These are phyloP conservation scores for Ptiloglossa arizonensis DNA, from an alignment of 1,140 invertebrate genomes.

Conservation along the genomic window DNA sequence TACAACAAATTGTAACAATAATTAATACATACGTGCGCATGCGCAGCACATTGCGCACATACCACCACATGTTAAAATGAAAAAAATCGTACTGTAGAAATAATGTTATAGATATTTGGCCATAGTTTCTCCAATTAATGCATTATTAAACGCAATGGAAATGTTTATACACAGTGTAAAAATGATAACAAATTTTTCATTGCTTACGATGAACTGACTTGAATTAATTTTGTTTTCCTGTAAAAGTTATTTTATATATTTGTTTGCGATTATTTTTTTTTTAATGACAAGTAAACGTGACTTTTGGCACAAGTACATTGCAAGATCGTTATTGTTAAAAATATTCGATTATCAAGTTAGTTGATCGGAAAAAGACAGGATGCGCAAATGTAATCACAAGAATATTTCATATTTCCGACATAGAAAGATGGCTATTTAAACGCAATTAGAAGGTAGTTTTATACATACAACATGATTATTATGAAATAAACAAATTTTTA, in stretches of 20 bases:
- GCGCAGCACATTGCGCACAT: neutral
- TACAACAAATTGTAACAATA: constrained; percentile 72
- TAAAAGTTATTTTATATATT: constrained; percentile 21
- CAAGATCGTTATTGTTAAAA: constrained; percentile 14
- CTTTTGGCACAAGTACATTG: constrained; percentile 13
- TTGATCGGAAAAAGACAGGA: constrained; percentile 52
- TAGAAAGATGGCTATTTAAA: constrained; percentile 68
- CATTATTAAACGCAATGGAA: constrained; percentile 31
- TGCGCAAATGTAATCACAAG: constrained; percentile 42
- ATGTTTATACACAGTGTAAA: constrained; percentile 28
- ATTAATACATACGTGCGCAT: constrained; percentile 66
- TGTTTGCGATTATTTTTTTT: neutral
- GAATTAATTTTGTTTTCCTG: constrained; percentile 2
- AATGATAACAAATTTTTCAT: constrained; percentile 27
- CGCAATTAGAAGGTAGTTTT: constrained; percentile 74
- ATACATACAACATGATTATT: constrained; percentile 75
- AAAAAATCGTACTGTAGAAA: constrained; percentile 62
- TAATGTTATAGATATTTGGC: constrained; percentile 68
- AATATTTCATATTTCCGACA: constrained; percentile 49
- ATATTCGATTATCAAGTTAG: constrained; percentile 46
- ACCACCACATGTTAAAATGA: constrained; percentile 61
- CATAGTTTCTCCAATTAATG: constrained; percentile 63
- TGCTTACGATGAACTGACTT: constrained; percentile 35
- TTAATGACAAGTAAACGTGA: neutral
- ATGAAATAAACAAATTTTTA: constrained; percentile 75